Conservation (phyloP, 2,797 vertebrate species). For the Dendrocincla fuliginosa region DNA sequence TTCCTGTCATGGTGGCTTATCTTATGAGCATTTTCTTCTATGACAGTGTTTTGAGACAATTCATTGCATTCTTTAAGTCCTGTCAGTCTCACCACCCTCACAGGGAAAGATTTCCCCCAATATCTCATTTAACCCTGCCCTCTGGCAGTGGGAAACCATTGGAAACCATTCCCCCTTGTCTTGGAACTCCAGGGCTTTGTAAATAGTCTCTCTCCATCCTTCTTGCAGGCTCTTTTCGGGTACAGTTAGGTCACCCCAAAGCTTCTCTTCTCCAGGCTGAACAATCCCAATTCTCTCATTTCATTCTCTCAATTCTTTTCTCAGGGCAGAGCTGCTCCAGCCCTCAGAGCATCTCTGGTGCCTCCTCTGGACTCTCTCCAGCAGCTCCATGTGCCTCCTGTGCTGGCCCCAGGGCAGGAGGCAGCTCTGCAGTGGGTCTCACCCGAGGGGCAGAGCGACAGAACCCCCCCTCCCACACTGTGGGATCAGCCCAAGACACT, state of each 20-base stretch:
- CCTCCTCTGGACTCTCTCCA: neutral
- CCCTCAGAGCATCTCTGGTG: neutral
- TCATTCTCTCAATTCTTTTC: too few relatives aligned
- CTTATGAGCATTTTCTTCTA: neutral
- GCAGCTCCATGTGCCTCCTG: neutral
- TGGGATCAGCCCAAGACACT: neutral
- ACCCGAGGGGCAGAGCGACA: neutral
- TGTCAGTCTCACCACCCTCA: neutral
- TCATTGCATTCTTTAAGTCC: neutral
- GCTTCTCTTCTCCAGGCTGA: neutral
- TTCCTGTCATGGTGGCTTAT: neutral
- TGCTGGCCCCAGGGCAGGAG: neutral
- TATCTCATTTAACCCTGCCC: neutral
- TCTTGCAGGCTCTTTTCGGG: neutral
- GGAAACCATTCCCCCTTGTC: neutral
- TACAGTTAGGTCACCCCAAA: neutral
- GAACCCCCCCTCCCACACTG: neutral
- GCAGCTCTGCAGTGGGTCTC: neutral
- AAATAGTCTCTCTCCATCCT: neutral
- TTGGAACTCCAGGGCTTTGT: neutral
- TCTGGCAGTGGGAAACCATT: neutral
- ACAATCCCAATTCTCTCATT: neutral
- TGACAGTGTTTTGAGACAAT: neutral
- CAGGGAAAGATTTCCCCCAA: neutral
- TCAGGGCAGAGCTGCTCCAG: neutral